Base-by-base conservation (phyloP, 2,113 vertebrate species). In the Prunella himalayana region DNA sequence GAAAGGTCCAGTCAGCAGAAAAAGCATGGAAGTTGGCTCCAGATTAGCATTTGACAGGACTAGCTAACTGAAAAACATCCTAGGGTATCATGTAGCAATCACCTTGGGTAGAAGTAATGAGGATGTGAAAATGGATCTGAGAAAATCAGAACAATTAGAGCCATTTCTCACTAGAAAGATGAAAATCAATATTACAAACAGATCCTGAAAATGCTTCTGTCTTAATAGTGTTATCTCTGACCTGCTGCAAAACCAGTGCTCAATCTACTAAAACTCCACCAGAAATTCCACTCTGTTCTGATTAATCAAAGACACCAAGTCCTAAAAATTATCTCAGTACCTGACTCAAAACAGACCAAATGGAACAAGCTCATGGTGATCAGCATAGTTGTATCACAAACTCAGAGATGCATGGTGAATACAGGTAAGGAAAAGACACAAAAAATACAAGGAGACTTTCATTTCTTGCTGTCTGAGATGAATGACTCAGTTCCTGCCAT, bases 341-440 rank as follows among this genome's bases (percentile, higher is more conserved):
- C 45, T 59, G 50, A 90, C 50, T 88, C 64, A 91, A 56, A 84
- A 31, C 16, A 72, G 28, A 87, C 12, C 17, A 78, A 72, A 89
- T 0, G 42, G 23, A 79, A 61, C 0, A 0, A 82, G 39, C 37
- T 79, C 8, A 13, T 56, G 6, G 24, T 35, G 45, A 87, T 42
- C 81, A 72, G 88, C 85, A 70, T 3, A 64, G 41, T 5, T 84
- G 6, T 28, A 59, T n/a, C 19, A 49, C 12, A 42, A 64, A 87
- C 11, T 57, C 51, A 79, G 54, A 56, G 24, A 64, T 3, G 15
- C 31, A 69, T 3, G 2, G 24, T 50, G 27, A 90, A 69, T 15
- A 56, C 31, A 51, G 10, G 54, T 47, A 78, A 82, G 77, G 41
- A 47, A 61, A 75, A 45, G 49, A 68, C 31, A 91, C 15, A 85